phyloP scores from a whole-genome alignment of 2,888 invertebrate genomes.

The Leptinotarsa tumamoca region DNA sequence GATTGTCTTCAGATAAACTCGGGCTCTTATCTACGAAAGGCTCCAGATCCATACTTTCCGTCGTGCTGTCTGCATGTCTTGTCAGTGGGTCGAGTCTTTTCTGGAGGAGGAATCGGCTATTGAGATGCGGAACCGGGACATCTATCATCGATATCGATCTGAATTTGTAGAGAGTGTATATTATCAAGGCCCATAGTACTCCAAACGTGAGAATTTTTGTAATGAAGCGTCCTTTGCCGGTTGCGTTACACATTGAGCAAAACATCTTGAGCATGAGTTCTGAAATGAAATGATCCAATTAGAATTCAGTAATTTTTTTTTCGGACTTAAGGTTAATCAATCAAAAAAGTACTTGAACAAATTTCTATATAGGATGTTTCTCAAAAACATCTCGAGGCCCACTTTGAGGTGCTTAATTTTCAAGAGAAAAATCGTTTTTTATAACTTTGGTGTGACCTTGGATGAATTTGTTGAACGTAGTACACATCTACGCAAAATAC shows the following conservation, averaged over 20 bases:
- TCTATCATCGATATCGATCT: slow-evolving; percentile 61
- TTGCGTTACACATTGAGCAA: slow-evolving; percentile 37
- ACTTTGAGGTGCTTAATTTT: too few relatives aligned
- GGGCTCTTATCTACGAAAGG: slow-evolving; percentile 74
- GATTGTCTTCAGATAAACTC: slow-evolving; percentile 77
- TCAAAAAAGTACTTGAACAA: too few relatives aligned
- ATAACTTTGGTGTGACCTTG: too few relatives aligned
- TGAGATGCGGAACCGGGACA: slow-evolving; percentile 62
- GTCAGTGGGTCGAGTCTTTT: slow-evolving; percentile 65
- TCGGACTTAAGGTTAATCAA: too few relatives aligned
- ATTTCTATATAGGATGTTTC: too few relatives aligned
- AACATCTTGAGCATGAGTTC: slow-evolving; percentile 27
- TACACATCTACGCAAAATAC: too few relatives aligned
- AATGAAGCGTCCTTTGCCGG: slow-evolving; percentile 64
- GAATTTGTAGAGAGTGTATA: slow-evolving; percentile 67
- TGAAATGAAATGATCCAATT: slow-evolving; percentile 22
- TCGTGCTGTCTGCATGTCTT: slow-evolving; percentile 63
- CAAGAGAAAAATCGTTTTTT: too few relatives aligned
- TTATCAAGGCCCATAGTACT: slow-evolving; percentile 66
- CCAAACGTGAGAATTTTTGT: slow-evolving; percentile 66
- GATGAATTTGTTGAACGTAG: too few relatives aligned
- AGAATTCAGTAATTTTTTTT: background rate
- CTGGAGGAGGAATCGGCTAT: slow-evolving; percentile 68
- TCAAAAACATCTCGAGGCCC: too few relatives aligned
- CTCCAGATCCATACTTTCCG: slow-evolving; percentile 67